These are phyloP conservation scores for Diabrotica undecimpunctata DNA, from an alignment of 1,140 invertebrate genomes.

Conservation along the genomic window DNA sequence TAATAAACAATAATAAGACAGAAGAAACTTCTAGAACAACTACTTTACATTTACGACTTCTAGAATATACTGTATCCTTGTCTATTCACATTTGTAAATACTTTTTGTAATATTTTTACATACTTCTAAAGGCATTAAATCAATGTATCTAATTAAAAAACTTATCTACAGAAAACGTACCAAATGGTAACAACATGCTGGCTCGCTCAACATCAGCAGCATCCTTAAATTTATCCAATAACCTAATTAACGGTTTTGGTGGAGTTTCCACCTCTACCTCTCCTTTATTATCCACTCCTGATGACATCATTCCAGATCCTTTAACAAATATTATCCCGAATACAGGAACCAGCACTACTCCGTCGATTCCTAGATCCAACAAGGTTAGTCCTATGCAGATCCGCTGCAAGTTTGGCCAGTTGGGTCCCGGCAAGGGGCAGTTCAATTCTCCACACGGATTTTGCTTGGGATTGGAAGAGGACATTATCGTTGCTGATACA, in stretches of 20 bases:
- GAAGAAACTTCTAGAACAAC: too few relatives aligned
- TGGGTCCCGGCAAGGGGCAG: conserved; percentile 86
- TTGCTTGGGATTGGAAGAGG: conserved; percentile 89
- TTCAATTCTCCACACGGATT: conserved; percentile 97
- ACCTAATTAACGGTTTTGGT: conserved; percentile 54
- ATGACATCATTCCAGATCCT: conserved; percentile 44
- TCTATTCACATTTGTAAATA: too few relatives aligned
- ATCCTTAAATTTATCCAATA: conserved; percentile 45
- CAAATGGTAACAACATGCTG: conserved; percentile 42
- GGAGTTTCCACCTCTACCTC: conserved; percentile 60
- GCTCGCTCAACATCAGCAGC: conserved; percentile 50
- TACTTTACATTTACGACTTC: too few relatives aligned
- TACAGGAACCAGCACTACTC: conserved; percentile 43
- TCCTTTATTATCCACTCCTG: conserved; percentile 55
- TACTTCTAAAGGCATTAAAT: too few relatives aligned
- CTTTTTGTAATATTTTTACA: too few relatives aligned
- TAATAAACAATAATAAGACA: too few relatives aligned
- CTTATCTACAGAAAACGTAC: conserved; percentile 21
- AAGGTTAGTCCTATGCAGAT: conserved; percentile 81
- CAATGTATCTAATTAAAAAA: too few relatives aligned
- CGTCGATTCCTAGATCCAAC: conserved; percentile 56
- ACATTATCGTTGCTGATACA: conserved; percentile 93
- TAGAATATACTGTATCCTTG: too few relatives aligned
- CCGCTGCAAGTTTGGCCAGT: conserved; percentile 88
- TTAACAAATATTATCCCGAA: conserved; percentile 43